Evolutionary conservation across 2,888 invertebrate species (phyloP), one percentile per base, ranked within the genome.

Genomic region (Platynereis dumerilii): DNA sequence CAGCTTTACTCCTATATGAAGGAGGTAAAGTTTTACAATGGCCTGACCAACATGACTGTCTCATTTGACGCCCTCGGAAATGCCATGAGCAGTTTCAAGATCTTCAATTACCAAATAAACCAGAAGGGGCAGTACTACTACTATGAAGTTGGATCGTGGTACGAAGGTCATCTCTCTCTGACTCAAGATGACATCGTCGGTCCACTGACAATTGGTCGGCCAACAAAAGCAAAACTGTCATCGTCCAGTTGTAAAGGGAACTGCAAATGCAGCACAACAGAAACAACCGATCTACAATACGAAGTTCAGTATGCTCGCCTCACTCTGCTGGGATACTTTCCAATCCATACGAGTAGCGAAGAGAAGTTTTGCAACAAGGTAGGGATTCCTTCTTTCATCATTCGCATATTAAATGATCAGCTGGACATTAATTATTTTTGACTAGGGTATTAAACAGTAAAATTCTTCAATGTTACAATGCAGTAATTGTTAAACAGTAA

Each of bases 41-140:
- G 57, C 7, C 60, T 61, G 17, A 61, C 60, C n/a, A 61, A 61
- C 26, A 34, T 59, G 15, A 42, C 57, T 1, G 65, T 65, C 20
- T 56, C 60, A 3, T 65, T 57, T 45, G 65, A 65, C 52, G 27
- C 44, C n/a, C 57, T 65, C 12, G 65, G 65, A 39, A 57, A 60
- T 27, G 61, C 55, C n/a, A 48, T 60, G 20, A 55, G 60, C 15
- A 52, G 56, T n/a, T 65, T 60, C 39, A 24, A 22, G 2, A 26
- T 65, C 12, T 24, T 28, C 28, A 62, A 57, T 45, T 62, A 45
- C 48, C 44, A 48, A 45, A 48, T n/a, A 12, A 39, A 45, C 27
- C 29, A 1, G 42, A 45, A 7, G 48, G 48, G 17, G 26, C 48
- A 22, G 24, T 34, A 34, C 34, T 12, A 7, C 12, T 34, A 34